These are phyloP conservation scores for Clarias macrocephalus DNA, from an alignment of 2,113 vertebrate species.

Conservation along the genomic window DNA sequence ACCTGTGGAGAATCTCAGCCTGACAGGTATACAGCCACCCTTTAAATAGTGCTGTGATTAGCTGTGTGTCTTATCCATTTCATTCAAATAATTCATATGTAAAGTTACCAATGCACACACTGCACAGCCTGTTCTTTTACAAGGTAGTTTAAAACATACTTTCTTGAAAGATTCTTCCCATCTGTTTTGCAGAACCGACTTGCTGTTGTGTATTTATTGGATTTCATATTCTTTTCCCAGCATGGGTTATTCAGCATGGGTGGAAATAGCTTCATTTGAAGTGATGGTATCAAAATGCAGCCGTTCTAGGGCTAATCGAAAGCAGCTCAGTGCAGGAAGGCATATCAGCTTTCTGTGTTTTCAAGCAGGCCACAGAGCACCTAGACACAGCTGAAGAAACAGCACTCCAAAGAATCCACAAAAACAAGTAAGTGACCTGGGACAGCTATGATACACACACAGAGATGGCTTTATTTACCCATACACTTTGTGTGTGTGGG, in stretches of 20 bases:
- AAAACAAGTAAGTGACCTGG: neutral
- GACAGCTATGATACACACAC: neutral
- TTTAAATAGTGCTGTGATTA: neutral
- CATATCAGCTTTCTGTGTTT: neutral
- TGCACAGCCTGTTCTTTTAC: neutral
- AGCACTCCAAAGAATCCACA: conserved; percentile 6
- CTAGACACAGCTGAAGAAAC: conserved; percentile 37
- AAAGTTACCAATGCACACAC: neutral
- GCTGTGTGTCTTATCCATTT: neutral
- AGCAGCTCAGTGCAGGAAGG: conserved; percentile 28
- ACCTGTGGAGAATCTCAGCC: neutral
- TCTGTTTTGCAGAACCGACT: conserved; percentile 8
- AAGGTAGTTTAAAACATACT: neutral
- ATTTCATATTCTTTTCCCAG: conserved; percentile 20
- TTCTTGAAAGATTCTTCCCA: neutral
- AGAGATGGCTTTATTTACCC: neutral
- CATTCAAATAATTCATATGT: neutral
- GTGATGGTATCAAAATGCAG: conserved; percentile 30
- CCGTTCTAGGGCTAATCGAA: conserved; percentile 29
- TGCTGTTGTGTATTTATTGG: conserved; percentile 23
- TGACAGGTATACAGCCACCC: neutral
- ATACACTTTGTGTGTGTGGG: neutral
- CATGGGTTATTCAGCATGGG: conserved; percentile 18
- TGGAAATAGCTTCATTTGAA: conserved; percentile 34
- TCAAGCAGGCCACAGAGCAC: neutral